Evolutionary conservation across 30 jellyfish, hydroid and myxozoan genomes (phyloP).

Genomic region (Phacellophora camtschatica): DNA sequence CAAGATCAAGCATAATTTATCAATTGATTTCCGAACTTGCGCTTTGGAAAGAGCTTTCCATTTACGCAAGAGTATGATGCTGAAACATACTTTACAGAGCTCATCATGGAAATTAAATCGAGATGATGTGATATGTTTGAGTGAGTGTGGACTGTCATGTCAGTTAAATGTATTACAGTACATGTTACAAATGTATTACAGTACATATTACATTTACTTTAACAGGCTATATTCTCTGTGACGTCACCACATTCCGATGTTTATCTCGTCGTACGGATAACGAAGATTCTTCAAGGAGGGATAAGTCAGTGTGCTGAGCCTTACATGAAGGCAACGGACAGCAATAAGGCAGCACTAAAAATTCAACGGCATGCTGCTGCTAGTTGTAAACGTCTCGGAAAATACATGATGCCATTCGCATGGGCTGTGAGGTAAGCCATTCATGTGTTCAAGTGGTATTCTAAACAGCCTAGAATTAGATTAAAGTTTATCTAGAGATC

Average conservation of each 20-base stretch:
- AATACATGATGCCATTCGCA: constrained; percentile 96
- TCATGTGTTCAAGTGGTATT: neutral
- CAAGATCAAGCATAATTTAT: too few relatives aligned
- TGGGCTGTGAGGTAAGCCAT: constrained; percentile 96
- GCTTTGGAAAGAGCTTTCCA: too few relatives aligned
- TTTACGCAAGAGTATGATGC: too few relatives aligned
- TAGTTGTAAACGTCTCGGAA: constrained; percentile 79
- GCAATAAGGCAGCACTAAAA: constrained; percentile 79
- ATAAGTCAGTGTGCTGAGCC: constrained; percentile 97
- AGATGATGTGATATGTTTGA: too few relatives aligned
- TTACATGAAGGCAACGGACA: constrained; percentile 86
- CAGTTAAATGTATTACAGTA: too few relatives aligned
- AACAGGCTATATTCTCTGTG: constrained; percentile 92
- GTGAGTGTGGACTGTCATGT: too few relatives aligned
- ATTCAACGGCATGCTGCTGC: constrained; percentile 69
- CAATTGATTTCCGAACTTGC: too few relatives aligned
- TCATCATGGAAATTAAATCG: too few relatives aligned
- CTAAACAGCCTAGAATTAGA: neutral
- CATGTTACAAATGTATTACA: too few relatives aligned
- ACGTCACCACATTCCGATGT: constrained; percentile 91
- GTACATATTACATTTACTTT: too few relatives aligned
- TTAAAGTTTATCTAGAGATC: neutral
- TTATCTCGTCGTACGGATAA: constrained; percentile 78
- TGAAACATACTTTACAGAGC: too few relatives aligned
- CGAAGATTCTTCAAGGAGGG: constrained; percentile 96